Conservation (phyloP, 1,140 invertebrate genomes). For the Eupristina koningsbergeri region DNA sequence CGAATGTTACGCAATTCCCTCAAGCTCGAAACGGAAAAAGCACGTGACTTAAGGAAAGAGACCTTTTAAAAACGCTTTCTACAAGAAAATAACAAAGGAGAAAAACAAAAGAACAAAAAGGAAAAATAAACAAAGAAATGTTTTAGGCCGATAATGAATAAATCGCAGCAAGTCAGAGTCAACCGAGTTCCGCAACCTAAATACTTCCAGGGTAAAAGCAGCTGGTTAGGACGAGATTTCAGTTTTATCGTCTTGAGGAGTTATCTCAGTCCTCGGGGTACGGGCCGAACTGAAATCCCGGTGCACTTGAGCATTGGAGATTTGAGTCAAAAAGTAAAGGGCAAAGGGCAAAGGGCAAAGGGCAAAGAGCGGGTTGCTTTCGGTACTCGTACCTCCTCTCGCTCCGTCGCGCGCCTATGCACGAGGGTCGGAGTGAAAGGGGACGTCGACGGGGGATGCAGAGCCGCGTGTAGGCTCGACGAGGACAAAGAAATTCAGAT, state of each 20-base stretch:
- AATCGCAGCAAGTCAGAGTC: not conserved
- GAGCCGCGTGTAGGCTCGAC: constrained; percentile 58
- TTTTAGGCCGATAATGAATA: not conserved
- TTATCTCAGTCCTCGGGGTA: no score
- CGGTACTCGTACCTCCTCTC: not conserved
- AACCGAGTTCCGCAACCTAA: not conserved
- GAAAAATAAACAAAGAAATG: not conserved
- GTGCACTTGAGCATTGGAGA: not conserved
- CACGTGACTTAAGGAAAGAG: not conserved
- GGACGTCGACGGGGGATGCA: not conserved
- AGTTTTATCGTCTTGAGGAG: not conserved
- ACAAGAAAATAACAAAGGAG: no score
- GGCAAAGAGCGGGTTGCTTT: not conserved
- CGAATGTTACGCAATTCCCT: not conserved
- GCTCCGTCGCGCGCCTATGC: not conserved
- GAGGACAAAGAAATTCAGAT: constrained; percentile 68
- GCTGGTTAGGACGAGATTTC: constrained; percentile 20
- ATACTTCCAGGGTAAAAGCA: not conserved
- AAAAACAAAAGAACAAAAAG: no score
- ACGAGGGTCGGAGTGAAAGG: not conserved
- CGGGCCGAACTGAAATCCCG: not conserved
- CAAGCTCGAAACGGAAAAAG: not conserved
- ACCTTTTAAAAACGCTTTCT: not conserved
- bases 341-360: not conserved
- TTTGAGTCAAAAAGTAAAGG: not conserved